These are phyloP conservation scores for Virgularia gustaviana DNA, from an alignment of 92 coral and sea anemone genomes.

Conservation along the genomic window DNA sequence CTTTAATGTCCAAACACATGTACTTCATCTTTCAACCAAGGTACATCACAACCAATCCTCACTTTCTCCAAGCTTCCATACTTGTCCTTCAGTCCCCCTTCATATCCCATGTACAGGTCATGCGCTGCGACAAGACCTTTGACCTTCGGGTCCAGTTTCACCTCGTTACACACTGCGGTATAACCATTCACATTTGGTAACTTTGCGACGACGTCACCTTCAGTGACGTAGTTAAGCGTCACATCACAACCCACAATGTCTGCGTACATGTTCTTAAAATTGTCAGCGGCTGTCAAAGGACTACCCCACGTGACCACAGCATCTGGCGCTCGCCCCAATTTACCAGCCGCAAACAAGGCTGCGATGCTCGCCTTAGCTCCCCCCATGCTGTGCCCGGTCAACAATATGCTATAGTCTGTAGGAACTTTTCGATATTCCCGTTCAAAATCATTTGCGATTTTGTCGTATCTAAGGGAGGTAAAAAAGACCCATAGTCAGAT, in stretches of 20 bases:
- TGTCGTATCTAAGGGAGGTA: slow-evolving; percentile 16
- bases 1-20: background rate
- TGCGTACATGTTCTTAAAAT: slow-evolving; percentile 1
- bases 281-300: slow-evolving; percentile 1
- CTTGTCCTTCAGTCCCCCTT: background rate
- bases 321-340: slow-evolving; percentile 29
- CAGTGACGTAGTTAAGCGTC: slow-evolving; percentile 21
- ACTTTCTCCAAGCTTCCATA: background rate
- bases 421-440: background rate
- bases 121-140: background rate
- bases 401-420: background rate
- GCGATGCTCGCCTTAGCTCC: slow-evolving; percentile 16
- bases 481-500: too few species aligned
- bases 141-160: slow-evolving; percentile 9
- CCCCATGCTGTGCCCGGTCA: slow-evolving; percentile 20
- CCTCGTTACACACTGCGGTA: slow-evolving; percentile 7
- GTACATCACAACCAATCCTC: slow-evolving; percentile 22
- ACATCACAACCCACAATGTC: slow-evolving; percentile 15
- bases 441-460: slow-evolving; percentile 21
- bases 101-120: slow-evolving; percentile 16
- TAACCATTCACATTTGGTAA: slow-evolving; percentile 9
- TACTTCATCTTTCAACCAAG: background rate
- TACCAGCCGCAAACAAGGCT: slow-evolving; percentile 33
- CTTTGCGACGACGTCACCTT: background rate
- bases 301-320: slow-evolving; percentile 35